These are phyloP conservation scores for Tetramorium alpestre DNA, from an alignment of 1,140 invertebrate genomes.

Conservation along the genomic window DNA sequence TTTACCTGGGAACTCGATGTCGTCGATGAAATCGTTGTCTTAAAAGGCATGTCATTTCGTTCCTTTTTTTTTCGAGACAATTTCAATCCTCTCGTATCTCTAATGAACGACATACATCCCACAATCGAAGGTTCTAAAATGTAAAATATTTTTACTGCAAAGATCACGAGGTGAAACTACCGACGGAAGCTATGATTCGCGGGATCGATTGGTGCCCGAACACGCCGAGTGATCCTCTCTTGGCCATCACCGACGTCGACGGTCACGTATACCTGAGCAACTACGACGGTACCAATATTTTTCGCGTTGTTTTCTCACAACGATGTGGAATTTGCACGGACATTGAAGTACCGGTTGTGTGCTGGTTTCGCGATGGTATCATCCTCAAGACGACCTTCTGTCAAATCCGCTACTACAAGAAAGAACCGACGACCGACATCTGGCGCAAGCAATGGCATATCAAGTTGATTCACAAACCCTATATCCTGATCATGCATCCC, in stretches of 20 bases:
- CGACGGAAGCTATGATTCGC: conserved; percentile 53
- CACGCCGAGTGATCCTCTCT: conserved; percentile 41
- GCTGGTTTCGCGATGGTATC: conserved; percentile 79
- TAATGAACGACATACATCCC: not conserved
- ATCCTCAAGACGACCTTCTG: conserved; percentile 80
- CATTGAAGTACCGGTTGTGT: conserved; percentile 70
- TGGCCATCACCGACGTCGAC: conserved; percentile 77
- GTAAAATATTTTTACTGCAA: not conserved
- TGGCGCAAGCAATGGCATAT: conserved; percentile 76
- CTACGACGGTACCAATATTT: conserved; percentile 70
- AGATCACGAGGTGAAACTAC: conserved; percentile 71
- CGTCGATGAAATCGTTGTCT: conserved; percentile 44
- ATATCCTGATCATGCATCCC: conserved; percentile 70
- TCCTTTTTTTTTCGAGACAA: not conserved
- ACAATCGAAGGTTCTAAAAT: not conserved
- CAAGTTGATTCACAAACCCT: conserved; percentile 67
- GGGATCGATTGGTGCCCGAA: conserved; percentile 77
- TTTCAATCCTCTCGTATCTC: not conserved
- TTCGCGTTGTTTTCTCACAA: conserved; percentile 74
- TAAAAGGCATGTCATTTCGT: conserved; percentile 49
- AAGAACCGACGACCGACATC: not conserved
- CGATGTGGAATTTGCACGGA: conserved; percentile 69
- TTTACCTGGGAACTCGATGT: conserved; percentile 77
- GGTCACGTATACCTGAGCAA: conserved; percentile 79
- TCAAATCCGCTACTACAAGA: conserved; percentile 78